Conservation (phyloP, 1,140 invertebrate species). For the Achatina immaculata region DNA sequence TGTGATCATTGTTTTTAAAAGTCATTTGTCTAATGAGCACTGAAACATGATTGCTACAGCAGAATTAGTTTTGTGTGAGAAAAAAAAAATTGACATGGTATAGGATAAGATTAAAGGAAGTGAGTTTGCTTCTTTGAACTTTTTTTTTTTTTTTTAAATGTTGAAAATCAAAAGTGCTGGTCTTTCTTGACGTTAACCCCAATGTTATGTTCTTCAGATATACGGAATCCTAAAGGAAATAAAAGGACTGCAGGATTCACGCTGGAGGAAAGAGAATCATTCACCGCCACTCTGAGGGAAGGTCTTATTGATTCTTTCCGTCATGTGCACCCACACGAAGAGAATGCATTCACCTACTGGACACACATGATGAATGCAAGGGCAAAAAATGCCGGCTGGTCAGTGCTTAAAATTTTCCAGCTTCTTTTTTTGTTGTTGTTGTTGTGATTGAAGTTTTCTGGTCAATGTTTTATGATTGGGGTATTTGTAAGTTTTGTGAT, state of each 20-base stretch:
- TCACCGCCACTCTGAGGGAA: slow-evolving; percentile 83
- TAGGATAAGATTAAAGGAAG: too few species aligned
- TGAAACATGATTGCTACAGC: too few species aligned
- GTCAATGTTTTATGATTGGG: neutral
- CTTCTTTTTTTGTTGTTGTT: neutral
- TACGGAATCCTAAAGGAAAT: slow-evolving; percentile 95
- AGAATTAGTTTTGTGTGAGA: too few species aligned
- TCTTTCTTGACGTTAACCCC: too few species aligned
- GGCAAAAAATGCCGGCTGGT: slow-evolving; percentile 94
- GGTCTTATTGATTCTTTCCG: slow-evolving; percentile 90
- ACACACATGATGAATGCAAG: slow-evolving; percentile 88
- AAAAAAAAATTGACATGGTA: too few species aligned
- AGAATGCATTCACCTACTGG: slow-evolving; percentile 94
- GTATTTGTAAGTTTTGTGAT: too few species aligned
- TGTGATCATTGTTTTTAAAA: too few species aligned
- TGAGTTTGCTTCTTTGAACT: too few species aligned
- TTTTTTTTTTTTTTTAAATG: too few species aligned
- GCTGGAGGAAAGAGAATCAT: slow-evolving; percentile 89
- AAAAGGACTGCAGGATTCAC: slow-evolving; percentile 94
- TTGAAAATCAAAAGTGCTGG: too few species aligned
- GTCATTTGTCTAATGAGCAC: too few species aligned
- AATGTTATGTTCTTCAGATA: slow-evolving; percentile 84
- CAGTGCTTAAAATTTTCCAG: slow-evolving; percentile 51
- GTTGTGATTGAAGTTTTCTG: neutral
- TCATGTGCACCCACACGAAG: slow-evolving; percentile 87